Evolutionary conservation across 2,113 vertebrate species (phyloP), one percentile per base, ranked within the genome.

Genomic region (Rutilus rutilus): DNA sequence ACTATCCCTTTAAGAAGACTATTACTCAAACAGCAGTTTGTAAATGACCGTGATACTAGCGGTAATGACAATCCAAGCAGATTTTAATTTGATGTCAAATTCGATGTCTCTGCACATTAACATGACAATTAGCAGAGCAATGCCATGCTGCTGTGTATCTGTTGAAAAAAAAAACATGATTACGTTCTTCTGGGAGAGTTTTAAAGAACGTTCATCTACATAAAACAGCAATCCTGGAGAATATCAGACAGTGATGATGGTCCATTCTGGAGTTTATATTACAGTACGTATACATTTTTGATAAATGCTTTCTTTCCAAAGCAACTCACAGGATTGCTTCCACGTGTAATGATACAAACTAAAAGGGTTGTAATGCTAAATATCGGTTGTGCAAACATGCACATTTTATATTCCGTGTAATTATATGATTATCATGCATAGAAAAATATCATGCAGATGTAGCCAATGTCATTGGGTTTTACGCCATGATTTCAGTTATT

Each of bases 31-130:
- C 80, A 82, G 60, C 19, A 69, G 62, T 69, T 82, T 82, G 80
- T 82, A 82, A 65, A 65, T 50, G 39, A 47, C 60, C 9, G n/a
- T 45, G 39, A 47, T 81, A 82, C 17, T 14, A 33, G 62, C 2
- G 1, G 27, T 69, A 69, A 81, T 81, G 59, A 33, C 78, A 67
- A 30, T 62, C 42, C 42, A 33, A 67, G 42, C 60, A 8, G 60
- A 81, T 62, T 81, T 64, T 67, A 64, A 82, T 82, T 54, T 50
- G 62, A 82, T 69, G 64, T 52, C 52, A 69, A 69, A 82, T 69
- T 69, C 6, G 7, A 36, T 82, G 62, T 69, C 59, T 50, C 62
- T 47, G 52, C 60, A 67, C 62, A 52, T 54, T 82, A 82, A 67
- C 15, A 21, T 82, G 80, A 6, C 80, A 82, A 45, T 82, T 69